phyloP scores from a whole-genome alignment of 2,888 invertebrate genomes.

The Drosophila koepferae region DNA sequence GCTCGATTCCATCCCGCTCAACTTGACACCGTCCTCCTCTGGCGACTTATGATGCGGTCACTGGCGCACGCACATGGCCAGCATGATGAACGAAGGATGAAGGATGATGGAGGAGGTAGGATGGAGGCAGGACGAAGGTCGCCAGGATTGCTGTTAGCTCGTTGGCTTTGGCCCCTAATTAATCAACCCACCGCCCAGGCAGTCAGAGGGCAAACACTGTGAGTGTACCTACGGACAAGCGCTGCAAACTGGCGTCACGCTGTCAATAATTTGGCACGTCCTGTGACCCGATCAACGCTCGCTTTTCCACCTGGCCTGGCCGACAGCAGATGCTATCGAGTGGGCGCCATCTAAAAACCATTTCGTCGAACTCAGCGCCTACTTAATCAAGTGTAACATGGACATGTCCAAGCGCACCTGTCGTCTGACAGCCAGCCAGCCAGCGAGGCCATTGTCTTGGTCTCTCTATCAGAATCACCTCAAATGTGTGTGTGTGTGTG shows the following conservation, averaged over 20 bases:
- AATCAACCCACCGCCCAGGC: constrained; percentile 58
- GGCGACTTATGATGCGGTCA: constrained; percentile 57
- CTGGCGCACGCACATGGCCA: constrained; percentile 13
- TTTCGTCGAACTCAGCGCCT: constrained; percentile 79
- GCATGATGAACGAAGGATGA: constrained; percentile 4
- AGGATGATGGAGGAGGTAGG: neutral
- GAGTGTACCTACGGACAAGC: constrained; percentile 10
- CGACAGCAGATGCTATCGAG: constrained; percentile 34
- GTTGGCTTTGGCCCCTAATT: constrained; percentile 69
- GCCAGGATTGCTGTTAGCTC: constrained; percentile 18
- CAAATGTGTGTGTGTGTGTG: neutral
- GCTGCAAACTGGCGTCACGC: constrained; percentile 42
- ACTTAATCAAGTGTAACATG: constrained; percentile 77
- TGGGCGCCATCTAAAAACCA: constrained; percentile 68
- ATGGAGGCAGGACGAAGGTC: constrained; percentile 1
- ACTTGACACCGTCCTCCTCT: constrained; percentile 9
- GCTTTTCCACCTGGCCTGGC: constrained; percentile 5
- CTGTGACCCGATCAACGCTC: constrained; percentile 43
- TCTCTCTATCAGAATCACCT: neutral
- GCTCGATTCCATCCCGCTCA: constrained; percentile 28
- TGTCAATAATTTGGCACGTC: constrained; percentile 80
- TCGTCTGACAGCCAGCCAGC: constrained; percentile 50
- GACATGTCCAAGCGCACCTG: constrained; percentile 73
- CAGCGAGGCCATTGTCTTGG: constrained; percentile 14
- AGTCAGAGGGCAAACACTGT: constrained; percentile 25